phyloP scores from a whole-genome alignment of 2,113 vertebrate species.

The rat (Rattus norvegicus) region GRCr8 NC_086019.1:145648001-145648500 shows the following conservation, averaged over 20 bases:
- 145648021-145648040: background rate
- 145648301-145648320: background rate
- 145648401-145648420: background rate
- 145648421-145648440: background rate
- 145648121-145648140: too few relatives aligned
- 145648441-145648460: background rate
- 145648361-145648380: background rate
- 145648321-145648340: background rate
- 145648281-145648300: too few relatives aligned
- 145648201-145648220: background rate
- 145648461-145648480: background rate
- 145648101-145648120: background rate
- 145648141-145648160: background rate
- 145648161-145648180: background rate
- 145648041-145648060: background rate
- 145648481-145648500: background rate
- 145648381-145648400: background rate
- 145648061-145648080: background rate
- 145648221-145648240: background rate
- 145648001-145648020: background rate
- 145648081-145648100: accelerated
- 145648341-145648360: background rate
- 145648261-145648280: background rate
- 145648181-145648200: background rate
- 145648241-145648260: background rate